Percentiles rank a stretch among this genome's conserved stretches.
phyloP scores from a whole-genome alignment of 2,113 vertebrate genomes.

The Trogon surrucura region DNA sequence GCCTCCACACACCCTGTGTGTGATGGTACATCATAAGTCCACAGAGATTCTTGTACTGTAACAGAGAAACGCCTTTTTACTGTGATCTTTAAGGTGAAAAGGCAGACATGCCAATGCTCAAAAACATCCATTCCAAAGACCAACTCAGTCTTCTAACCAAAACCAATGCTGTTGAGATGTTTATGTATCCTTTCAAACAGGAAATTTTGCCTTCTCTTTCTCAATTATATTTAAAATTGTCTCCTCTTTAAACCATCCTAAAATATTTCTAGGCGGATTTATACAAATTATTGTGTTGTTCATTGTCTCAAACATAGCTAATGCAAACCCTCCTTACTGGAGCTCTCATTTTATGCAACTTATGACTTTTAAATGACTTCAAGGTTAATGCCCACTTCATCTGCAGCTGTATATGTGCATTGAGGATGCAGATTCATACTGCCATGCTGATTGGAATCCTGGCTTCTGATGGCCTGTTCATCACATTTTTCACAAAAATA shows the following conservation, averaged over 20 bases:
- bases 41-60: neutral
- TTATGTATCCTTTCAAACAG: neutral
- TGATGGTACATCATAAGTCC: fast-evolving
- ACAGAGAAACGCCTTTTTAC: neutral
- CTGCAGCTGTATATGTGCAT: neutral
- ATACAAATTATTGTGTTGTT: neutral
- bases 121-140: neutral
- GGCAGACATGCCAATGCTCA: fast-evolving
- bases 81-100: neutral
- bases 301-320: neutral
- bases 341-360: neutral
- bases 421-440: neutral
- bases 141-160: neutral
- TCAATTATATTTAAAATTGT: neutral
- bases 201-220: neutral
- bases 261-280: neutral
- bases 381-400: neutral
- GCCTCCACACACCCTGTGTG: neutral
- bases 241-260: neutral
- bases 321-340: neutral
- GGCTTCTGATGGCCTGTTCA: neutral
- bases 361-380: neutral
- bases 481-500: neutral
- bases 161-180: fast-evolving
- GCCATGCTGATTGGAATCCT: neutral